Conservation (phyloP, 2,113 vertebrate genomes). For the Melospiza georgiana region DNA sequence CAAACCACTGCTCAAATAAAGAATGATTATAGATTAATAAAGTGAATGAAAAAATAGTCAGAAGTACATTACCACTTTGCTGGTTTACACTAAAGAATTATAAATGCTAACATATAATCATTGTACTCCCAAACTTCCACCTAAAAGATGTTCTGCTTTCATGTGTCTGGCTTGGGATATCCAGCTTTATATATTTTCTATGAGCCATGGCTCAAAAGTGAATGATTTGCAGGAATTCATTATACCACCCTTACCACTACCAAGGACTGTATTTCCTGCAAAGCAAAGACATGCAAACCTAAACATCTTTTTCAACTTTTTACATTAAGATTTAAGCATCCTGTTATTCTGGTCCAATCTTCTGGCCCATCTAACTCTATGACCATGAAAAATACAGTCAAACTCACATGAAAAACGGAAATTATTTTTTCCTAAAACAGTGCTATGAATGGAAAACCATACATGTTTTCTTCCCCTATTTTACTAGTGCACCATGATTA, state of each 20-base stretch:
- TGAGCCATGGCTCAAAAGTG: background rate
- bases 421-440: background rate
- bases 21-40: background rate
- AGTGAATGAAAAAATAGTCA: background rate
- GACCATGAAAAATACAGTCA: background rate
- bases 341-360: background rate
- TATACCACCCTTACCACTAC: background rate
- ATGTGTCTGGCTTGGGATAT: background rate
- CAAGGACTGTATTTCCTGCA: background rate
- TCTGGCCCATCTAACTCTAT: background rate
- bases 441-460: background rate
- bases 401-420: background rate
- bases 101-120: background rate
- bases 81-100: background rate
- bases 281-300: background rate
- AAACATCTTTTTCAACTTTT: background rate
- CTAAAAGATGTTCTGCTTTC: background rate
- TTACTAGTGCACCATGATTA: background rate
- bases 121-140: background rate
- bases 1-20: background rate
- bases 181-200: background rate
- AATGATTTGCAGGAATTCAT: background rate
- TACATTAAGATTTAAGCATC: background rate
- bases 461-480: background rate
- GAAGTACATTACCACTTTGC: background rate